Evolutionary conservation across 2,113 vertebrate species (phyloP).

Genomic region (Peucedramus taeniatus): DNA sequence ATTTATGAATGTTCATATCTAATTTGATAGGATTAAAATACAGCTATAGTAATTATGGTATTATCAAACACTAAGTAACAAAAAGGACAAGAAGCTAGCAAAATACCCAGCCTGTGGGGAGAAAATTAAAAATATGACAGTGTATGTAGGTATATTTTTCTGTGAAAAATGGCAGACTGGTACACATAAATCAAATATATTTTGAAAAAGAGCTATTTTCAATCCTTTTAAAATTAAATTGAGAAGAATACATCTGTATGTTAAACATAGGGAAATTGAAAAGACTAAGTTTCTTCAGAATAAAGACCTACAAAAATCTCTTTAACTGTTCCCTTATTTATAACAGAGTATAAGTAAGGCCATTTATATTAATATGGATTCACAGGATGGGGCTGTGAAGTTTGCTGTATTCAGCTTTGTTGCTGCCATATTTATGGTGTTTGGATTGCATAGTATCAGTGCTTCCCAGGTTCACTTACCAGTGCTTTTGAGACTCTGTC

Average conservation of each 20-base stretch:
- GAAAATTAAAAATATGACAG: not conserved
- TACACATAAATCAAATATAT: not conserved
- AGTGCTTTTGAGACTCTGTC: constrained; percentile 7
- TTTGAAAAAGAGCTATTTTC: not conserved
- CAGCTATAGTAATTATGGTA: not conserved
- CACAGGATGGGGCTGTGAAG: not conserved
- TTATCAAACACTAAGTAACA: not conserved
- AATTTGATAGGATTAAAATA: not conserved
- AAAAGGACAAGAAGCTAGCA: not conserved
- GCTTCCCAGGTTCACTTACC: constrained; percentile 14
- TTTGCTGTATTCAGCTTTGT: constrained; percentile 30
- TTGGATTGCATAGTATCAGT: constrained; percentile 29
- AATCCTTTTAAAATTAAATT: not conserved
- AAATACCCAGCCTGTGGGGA: not conserved
- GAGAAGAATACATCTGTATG: not conserved
- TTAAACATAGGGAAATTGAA: not conserved
- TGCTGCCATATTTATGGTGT: not conserved
- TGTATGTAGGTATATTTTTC: not conserved
- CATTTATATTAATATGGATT: not conserved
- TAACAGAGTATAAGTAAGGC: not conserved
- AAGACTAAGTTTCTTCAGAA: not conserved
- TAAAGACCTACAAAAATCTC: not conserved
- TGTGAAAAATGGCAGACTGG: not conserved
- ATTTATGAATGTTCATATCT: not conserved
- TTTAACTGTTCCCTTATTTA: not conserved